Base-by-base conservation (phyloP, 2,113 vertebrate species). In the Paratilapia polleni region DNA sequence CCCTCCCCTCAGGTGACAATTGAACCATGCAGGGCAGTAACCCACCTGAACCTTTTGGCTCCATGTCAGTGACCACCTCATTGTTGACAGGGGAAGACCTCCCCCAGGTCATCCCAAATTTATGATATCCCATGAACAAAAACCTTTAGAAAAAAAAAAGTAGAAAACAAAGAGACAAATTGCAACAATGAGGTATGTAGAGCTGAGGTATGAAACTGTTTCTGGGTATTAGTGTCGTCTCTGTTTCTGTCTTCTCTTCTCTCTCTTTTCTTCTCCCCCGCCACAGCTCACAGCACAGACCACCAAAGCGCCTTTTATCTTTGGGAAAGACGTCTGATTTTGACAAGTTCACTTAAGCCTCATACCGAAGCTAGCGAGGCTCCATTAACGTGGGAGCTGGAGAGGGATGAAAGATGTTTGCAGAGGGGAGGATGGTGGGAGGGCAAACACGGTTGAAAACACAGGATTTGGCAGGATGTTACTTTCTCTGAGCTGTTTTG, bases 401-500 rank as follows among this genome's bases (percentile, higher is more conserved):
- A 19, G 49, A 54, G 60, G 80, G 88, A 63, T 89, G 88, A 89
- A 86, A 79, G 86, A 81, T 83, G 85, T 61, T 79, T 75, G 22
- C 43, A 11, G 14, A 54, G 58, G 63, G 62, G 77, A 78, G 38
- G 36, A 56, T 10, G 61, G 66, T 49, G 80, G 85, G 58, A 83
- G 77, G 43, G 68, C 2, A 47, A 85, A 60, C 82, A 70, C 5
- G 68, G 78, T 3, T 80, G 87, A 75, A 75, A 76, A 82, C 89
- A 77, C 88, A 82, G 31, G 75, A 85, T 83, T 81, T 84, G 77
- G 82, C 88, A 91, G 90, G 87, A 91, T 87, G 88, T 87, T 77
- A 91, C 89, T 91, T 92, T 91, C 89, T 58, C 82, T 80, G 78
- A 80, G 78, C 62, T 91, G 90, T 91, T 94, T 80, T 84, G 91